Evolutionary conservation across 2,888 invertebrate species (phyloP), one percentile per base, ranked within the genome.

Genomic region (Lumbricus terrestris): DNA sequence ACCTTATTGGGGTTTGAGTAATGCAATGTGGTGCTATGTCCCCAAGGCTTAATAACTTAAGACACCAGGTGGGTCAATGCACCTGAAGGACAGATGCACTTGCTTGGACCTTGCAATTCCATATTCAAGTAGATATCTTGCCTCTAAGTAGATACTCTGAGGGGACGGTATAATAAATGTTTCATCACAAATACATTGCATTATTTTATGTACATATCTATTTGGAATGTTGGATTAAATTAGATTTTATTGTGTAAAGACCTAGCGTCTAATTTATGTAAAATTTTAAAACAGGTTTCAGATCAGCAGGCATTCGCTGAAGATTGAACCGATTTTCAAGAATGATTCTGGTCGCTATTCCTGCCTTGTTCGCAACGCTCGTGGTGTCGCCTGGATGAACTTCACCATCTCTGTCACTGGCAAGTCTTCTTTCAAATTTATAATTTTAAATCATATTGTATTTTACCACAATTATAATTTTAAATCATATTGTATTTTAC

Each of bases 271-370:
- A 23, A 11, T 69, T 29, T 69, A 69, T 69, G 0, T 69, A 11
- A 69, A n/a, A 69, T 69, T 69, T 69, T 11, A 69, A 69, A 85
- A 85, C 85, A 85, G 85, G 85, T 85, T 85, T 35, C 34, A 18
- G 8, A 37, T 85, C 16, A 37, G 23, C 23, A 6, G 37, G 5
- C 35, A 85, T 23, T 85, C 85, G 13, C 40, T 88, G 88, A 47
- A 40, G 88, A 47, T 88, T 35, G 33, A 88, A 18, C 40, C 42
- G 23, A 47, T 88, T 20, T 40, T 88, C 47, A 88, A 88, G 42
- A 47, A 47, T 40, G 88, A 88, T 47, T 40, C 88, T 88, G 88
- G 88, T 33, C 40, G 38, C 6, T 88, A 88, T 88, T 88, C 88
- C 40, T 88, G 88, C 35, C 88, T 35, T 40, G 88, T 33, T 20